Conservation (phyloP, 1,140 invertebrate genomes). For the Eupeodes corollae region DNA sequence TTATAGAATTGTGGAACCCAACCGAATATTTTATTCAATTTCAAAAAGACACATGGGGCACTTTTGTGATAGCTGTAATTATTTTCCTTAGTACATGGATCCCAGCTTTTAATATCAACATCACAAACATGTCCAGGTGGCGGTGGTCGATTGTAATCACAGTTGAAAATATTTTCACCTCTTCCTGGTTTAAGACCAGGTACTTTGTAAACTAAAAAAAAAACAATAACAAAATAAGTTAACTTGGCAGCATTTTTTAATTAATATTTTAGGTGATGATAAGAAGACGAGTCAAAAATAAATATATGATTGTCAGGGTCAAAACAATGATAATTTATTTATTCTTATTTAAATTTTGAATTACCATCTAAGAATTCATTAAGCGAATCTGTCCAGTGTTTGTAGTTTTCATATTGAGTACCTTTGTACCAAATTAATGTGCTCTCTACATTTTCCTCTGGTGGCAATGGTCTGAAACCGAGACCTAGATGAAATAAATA, state of each 20-base stretch:
- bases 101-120: slow-evolving; percentile 52
- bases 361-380: slow-evolving; percentile 63
- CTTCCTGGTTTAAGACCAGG: slow-evolving; percentile 52
- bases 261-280: too few relatives aligned
- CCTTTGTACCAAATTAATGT: slow-evolving; percentile 88
- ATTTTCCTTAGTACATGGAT: slow-evolving; percentile 55
- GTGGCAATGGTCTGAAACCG: slow-evolving; percentile 82
- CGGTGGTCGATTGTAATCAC: slow-evolving; percentile 49
- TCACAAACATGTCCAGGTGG: slow-evolving; percentile 57
- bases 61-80: slow-evolving; percentile 64
- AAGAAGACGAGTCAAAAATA: too few relatives aligned
- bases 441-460: slow-evolving; percentile 70
- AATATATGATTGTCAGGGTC: too few relatives aligned
- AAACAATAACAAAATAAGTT: background rate
- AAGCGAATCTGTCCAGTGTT: slow-evolving; percentile 64
- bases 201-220: slow-evolving; percentile 50
- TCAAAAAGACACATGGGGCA: slow-evolving; percentile 70
- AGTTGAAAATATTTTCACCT: slow-evolving; percentile 54
- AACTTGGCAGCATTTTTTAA: too few relatives aligned
- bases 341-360: slow-evolving; percentile 6
- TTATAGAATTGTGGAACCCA: slow-evolving; percentile 65
- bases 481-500: slow-evolving; percentile 49
- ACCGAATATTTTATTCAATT: slow-evolving; percentile 68
- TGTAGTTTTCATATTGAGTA: slow-evolving; percentile 57
- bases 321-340: too few relatives aligned